Conservation (phyloP, 2,113 vertebrate genomes). For the Xerus inauris region DNA sequence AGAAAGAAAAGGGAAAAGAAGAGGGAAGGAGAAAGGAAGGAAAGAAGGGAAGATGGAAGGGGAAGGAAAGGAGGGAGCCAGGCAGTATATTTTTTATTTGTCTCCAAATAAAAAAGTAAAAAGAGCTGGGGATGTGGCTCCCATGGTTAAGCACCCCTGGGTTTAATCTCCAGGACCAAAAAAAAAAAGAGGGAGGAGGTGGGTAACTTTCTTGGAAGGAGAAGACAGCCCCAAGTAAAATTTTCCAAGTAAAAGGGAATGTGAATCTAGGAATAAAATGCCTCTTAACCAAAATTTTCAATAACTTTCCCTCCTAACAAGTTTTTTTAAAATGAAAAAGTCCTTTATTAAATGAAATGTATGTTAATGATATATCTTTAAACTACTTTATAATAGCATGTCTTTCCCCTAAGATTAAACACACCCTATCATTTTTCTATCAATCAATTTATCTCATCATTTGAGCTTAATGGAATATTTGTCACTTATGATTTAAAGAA, state of each 20-base stretch:
- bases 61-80: not conserved
- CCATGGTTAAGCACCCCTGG: too few relatives aligned
- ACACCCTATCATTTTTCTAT: not conserved
- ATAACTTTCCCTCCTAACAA: not conserved
- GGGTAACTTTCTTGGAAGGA: not conserved
- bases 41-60: too few relatives aligned
- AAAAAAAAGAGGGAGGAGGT: too few relatives aligned
- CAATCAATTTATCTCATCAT: conserved; percentile 17
- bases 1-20: not conserved
- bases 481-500: conserved; percentile 10
- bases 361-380: conserved; percentile 39
- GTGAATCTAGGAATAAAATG: not conserved
- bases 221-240: not conserved
- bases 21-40: not conserved
- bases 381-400: conserved; percentile 49
- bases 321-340: conserved; percentile 2
- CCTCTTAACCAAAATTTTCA: not conserved
- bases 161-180: too few relatives aligned
- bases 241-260: not conserved
- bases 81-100: too few relatives aligned
- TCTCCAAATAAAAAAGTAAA: too few relatives aligned
- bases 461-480: conserved; percentile 43
- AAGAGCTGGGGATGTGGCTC: too few relatives aligned
- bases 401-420: conserved; percentile 24
- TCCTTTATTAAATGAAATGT: conserved; percentile 37